Evolutionary conservation across 1,140 invertebrate genomes (phyloP), one percentile per base, ranked within the genome.

Genomic region (Wasmannia auropunctata): DNA sequence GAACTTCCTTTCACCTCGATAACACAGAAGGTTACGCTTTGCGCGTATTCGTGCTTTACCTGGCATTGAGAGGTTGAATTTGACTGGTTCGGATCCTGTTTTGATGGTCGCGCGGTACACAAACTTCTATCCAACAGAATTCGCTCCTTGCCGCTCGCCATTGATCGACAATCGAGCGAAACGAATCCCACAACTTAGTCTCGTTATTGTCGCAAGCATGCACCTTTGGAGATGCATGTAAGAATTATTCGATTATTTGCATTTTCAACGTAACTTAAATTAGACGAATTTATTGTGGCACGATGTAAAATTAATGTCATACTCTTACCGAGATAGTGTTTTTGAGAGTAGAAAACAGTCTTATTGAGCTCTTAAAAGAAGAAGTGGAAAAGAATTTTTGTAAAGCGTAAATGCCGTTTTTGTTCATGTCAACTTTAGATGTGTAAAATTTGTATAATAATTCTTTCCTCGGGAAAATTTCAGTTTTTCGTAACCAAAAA

Each of bases 91-190:
- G 62, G 34, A 43, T 34, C 40, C 51, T 89, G 62, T 51, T 51
- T 56, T 16, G 87, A 62, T 54, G 43, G n/a, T 86, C 67, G 54
- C 88, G 88, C 31, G 85, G 79, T 67, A 70, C 22, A 22, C 81
- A n/a, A 51, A 87, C 85, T 49, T 90, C 85, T 49, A 58, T 62
- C 85, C 88, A 90, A 37, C 60, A 51, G 7, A 28, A n/a, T 40
- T 90, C 79, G 65, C 37, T 76, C 25, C 34, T 89, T 28, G 3
- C 34, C 1, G 25, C 54, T 54, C 28, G 80, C 85, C 77, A 89
- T 49, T 79, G 79, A 51, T 89, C 54, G 40, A 84, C 37, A 19
- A 89, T 87, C 56, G 65, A 87, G 49, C 74, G 88, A 88, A 89
- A 77, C 37, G 84, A 70, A 72, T 88, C 76, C 84, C 87, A 88